Base-by-base conservation (phyloP, 2,888 invertebrate genomes). In the Tipula helvola region DNA sequence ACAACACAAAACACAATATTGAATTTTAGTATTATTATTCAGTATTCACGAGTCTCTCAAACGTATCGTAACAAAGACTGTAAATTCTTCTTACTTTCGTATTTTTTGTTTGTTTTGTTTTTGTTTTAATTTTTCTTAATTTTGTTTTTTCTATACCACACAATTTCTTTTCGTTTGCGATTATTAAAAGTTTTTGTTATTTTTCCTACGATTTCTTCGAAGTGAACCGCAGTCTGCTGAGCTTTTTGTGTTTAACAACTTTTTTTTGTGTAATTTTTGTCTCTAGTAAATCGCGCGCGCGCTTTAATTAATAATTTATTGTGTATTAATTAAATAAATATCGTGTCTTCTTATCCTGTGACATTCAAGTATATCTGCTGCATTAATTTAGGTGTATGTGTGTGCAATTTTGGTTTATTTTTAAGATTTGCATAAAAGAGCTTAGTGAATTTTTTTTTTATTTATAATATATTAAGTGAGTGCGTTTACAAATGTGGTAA, bases 41-140 rank as follows among this genome's bases (percentile, higher is more conserved):
- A 71, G 71, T 71, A 71, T 71, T 71, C 71, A 71, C 71, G 71
- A 71, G 71, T 71, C 71, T 71, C 71, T 71, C 71, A 28, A 71
- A 71, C 71, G 71, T 71, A 71, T 71, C 71, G 71, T 71, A 71
- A 71, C 71, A 71, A 71, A 71, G 71, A 71, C 71, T 71, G 71
- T 71, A 18, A 71, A 71, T 28, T 71, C 71, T 71, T 71, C 71
- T 71, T 71, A 28, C 71, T 71, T 71, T 71, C 71, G 71, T 71
- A 28, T 28, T 71, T 71, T 28, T 57, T 18, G n/a, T n/a, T 71
- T 71, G 8, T 71, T 71, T 71, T 71, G 5, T 71, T 71, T 71
- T 52, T 12, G 12, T 47, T 47, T 47, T 16, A n/a, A 52, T n/a
- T 52, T 71, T 71, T 28, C 12, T 71, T 12, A 71, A 28, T 28